Evolutionary conservation across 2,113 vertebrate species (phyloP).

Genomic region (Hemichromis elongatus): DNA sequence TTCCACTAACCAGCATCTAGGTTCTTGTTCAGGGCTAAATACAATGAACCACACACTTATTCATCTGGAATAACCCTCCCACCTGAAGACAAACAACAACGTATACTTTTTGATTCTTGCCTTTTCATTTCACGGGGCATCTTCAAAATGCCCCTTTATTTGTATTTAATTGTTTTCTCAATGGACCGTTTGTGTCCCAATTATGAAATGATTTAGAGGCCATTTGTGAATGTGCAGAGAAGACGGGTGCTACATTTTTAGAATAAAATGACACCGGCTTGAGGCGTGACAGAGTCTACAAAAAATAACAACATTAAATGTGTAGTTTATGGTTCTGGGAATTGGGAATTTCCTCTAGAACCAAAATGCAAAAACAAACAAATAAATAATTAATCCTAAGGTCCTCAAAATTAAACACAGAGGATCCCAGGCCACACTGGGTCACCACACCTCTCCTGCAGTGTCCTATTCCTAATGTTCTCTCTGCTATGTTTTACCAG

Average conservation of each 20-base stretch:
- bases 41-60: not conserved
- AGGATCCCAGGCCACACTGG: not conserved
- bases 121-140: not conserved
- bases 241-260: not conserved
- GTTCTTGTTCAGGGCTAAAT: not conserved
- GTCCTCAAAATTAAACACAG: not conserved
- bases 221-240: not conserved
- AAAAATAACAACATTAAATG: not conserved
- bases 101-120: not conserved
- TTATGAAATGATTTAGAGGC: not conserved
- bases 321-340: not conserved
- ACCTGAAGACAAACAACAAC: not conserved
- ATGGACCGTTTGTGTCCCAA: not conserved
- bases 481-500: not conserved
- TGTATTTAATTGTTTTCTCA: not conserved
- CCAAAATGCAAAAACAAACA: not conserved
- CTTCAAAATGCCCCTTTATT: not conserved
- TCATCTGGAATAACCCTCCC: not conserved
- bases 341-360: not conserved
- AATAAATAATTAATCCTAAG: not conserved
- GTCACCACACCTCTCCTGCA: not conserved
- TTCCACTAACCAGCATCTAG: not conserved
- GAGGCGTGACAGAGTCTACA: not conserved
- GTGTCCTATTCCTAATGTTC: not conserved
- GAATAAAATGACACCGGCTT: not conserved